Percentiles rank a stretch among this genome's conserved stretches.
Conservation (phyloP, 1,140 invertebrate species). For the Platorchestia sp. region DNA sequence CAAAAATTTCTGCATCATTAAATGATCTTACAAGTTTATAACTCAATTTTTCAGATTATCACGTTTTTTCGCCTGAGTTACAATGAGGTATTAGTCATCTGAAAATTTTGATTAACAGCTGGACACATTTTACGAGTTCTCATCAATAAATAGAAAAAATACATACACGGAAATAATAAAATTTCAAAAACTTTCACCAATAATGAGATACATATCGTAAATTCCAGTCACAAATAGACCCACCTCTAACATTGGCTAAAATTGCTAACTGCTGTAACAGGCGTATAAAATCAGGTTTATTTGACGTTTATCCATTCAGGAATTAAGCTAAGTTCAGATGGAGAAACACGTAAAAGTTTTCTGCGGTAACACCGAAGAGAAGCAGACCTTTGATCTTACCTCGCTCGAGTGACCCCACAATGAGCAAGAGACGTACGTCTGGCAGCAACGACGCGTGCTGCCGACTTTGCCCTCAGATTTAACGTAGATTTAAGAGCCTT, state of each 20-base stretch:
- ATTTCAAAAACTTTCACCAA: too few relatives aligned
- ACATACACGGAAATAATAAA: too few relatives aligned
- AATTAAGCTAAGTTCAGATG: neutral
- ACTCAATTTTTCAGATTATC: too few relatives aligned
- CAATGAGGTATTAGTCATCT: too few relatives aligned
- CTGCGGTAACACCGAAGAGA: neutral
- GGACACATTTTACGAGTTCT: too few relatives aligned
- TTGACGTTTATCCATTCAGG: neutral
- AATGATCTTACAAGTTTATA: too few relatives aligned
- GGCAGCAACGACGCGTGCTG: neutral
- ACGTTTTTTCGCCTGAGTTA: too few relatives aligned
- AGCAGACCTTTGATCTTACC: neutral
- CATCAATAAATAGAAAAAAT: too few relatives aligned
- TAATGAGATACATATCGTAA: too few relatives aligned
- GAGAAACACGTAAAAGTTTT: neutral
- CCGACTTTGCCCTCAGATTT: neutral
- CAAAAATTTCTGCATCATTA: too few relatives aligned
- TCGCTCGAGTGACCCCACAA: neutral
- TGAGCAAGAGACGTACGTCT: neutral
- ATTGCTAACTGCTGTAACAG: neutral
- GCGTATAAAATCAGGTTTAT: neutral
- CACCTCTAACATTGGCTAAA: neutral
- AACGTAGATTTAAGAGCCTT: slow-evolving; percentile 5
- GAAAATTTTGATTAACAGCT: too few relatives aligned
- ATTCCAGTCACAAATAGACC: too few relatives aligned